phyloP scores from a whole-genome alignment of 1,140 invertebrate genomes.

The Tetramorium simillimum region DNA sequence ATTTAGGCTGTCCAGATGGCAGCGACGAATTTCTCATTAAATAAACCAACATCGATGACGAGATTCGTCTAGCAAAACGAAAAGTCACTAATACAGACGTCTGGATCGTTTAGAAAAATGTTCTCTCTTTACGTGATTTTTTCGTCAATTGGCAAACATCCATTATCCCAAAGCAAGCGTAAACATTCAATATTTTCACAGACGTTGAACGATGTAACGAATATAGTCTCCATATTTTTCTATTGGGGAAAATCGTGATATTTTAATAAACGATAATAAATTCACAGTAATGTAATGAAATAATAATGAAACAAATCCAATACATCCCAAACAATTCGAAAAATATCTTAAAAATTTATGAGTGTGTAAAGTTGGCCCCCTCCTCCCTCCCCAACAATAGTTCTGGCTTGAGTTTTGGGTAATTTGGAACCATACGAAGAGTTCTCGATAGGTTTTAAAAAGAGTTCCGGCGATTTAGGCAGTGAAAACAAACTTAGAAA shows the following conservation, averaged over 20 bases:
- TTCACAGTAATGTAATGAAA: not conserved
- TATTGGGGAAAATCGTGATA: not conserved
- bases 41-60: conserved; percentile 33
- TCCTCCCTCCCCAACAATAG: too few species aligned
- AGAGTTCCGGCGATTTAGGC: too few species aligned
- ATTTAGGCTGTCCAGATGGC: conserved; percentile 14
- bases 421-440: too few species aligned
- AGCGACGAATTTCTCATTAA: not conserved
- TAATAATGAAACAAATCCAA: not conserved
- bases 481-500: too few species aligned
- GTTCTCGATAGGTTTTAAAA: too few species aligned
- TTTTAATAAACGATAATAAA: not conserved
- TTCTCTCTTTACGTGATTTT: not conserved
- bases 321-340: not conserved
- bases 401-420: too few species aligned
- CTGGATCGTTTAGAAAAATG: conserved; percentile 9
- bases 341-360: not conserved
- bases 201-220: not conserved
- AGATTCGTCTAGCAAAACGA: conserved; percentile 6
- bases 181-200: conserved; percentile 43
- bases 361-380: too few species aligned
- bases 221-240: not conserved
- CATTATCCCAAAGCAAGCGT: conserved; percentile 30
- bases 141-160: conserved; percentile 1
- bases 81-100: conserved; percentile 7